Conservation (phyloP, 2,888 invertebrate species). For the Ypsolopha scabrella region DNA sequence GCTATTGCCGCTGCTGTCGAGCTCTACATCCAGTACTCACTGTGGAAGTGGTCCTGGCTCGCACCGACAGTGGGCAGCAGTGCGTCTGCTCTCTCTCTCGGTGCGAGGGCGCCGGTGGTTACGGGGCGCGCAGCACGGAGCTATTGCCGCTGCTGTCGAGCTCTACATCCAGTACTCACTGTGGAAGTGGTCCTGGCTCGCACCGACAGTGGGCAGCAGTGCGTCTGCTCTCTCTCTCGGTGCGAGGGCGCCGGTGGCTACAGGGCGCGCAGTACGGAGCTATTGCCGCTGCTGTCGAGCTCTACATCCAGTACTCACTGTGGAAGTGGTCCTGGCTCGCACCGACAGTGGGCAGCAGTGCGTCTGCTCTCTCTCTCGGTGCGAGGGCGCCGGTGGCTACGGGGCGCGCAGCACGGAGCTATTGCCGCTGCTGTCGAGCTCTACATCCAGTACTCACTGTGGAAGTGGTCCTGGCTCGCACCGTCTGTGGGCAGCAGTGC, state of each 20-base stretch:
- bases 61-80: conserved; percentile 93
- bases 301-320: conserved; percentile 79
- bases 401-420: conserved; percentile 92
- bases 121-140: conserved; percentile 90
- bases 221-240: conserved; percentile 74
- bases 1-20: conserved; percentile 98
- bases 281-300: conserved; percentile 97
- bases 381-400: conserved; percentile 54
- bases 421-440: conserved; percentile 98
- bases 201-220: conserved; percentile 92
- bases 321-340: conserved; percentile 91
- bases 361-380: conserved; percentile 74
- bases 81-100: conserved; percentile 76
- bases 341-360: conserved; percentile 91
- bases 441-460: conserved; percentile 77
- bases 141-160: conserved; percentile 98
- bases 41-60: conserved; percentile 89
- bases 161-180: conserved; percentile 79
- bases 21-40: conserved; percentile 78
- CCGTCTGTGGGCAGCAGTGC: conserved; percentile 92
- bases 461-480: conserved; percentile 90
- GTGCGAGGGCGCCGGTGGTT: no score
- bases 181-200: conserved; percentile 89
- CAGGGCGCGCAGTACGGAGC: conserved; percentile 73
- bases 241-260: conserved; percentile 71